Conservation (phyloP, 2,797 vertebrate genomes). For the Morelia viridis region DNA sequence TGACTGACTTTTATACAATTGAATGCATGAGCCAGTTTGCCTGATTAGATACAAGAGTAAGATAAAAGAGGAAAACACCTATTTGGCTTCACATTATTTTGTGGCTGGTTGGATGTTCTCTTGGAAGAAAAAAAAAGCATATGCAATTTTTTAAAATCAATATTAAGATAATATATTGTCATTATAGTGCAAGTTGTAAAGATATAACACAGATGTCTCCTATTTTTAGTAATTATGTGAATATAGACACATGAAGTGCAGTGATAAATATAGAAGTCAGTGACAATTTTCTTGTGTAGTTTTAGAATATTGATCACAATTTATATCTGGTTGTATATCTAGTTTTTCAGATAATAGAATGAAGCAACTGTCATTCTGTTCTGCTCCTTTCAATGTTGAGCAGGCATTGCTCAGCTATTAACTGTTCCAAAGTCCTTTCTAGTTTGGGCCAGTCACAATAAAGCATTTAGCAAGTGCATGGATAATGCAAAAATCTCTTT, state of each 20-base stretch:
- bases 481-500: background rate
- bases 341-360: background rate
- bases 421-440: background rate
- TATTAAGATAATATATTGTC: background rate
- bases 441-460: background rate
- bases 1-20: background rate
- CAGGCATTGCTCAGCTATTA: background rate
- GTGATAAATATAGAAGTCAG: constrained; percentile 10
- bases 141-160: constrained; percentile 30
- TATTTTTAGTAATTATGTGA: constrained; percentile 15
- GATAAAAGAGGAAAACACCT: background rate
- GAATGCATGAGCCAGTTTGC: background rate
- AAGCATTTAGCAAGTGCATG: background rate
- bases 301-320: background rate
- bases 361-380: background rate
- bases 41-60: background rate
- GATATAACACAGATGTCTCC: background rate
- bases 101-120: background rate
- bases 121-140: constrained; percentile 8
- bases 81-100: constrained; percentile 26
- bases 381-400: background rate
- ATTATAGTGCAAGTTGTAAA: background rate
- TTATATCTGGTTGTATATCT: background rate
- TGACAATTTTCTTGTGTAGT: background rate
- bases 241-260: background rate